A percentile compares a stretch with the other conserved stretches of the same genome.
Conservation (phyloP, 2,888 invertebrate species). For the Hirtodrosophila alboralis region DNA sequence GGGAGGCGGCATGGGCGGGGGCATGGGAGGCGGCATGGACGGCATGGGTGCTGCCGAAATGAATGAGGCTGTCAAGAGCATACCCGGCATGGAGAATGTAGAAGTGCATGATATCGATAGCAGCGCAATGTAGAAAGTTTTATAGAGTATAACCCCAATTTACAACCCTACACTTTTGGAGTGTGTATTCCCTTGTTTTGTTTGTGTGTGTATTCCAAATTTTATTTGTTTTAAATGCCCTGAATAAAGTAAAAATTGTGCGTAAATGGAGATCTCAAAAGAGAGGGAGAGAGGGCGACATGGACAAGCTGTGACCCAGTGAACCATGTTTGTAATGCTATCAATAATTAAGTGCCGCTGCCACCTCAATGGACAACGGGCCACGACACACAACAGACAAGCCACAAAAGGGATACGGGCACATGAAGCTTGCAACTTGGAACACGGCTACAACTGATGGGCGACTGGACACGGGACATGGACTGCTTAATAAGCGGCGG, state of each 20-base stretch:
- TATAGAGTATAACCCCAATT: background rate
- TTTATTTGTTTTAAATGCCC: constrained; percentile 24
- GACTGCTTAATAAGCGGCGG: constrained; percentile 75
- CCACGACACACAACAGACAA: constrained; percentile 17
- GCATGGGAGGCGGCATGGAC: constrained; percentile 29
- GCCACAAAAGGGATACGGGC: background rate
- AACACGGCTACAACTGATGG: constrained; percentile 5
- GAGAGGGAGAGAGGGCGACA: constrained; percentile 23
- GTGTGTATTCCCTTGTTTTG: background rate
- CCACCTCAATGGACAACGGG: constrained; percentile 56
- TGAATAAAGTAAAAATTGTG: constrained; percentile 54
- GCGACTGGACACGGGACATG: constrained; percentile 41
- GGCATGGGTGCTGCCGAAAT: constrained; percentile 44
- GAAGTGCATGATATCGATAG: constrained; percentile 59
- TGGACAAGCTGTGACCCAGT: constrained; percentile 66
- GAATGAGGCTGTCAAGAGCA: constrained; percentile 58
- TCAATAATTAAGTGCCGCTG: constrained; percentile 78
- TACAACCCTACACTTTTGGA: background rate
- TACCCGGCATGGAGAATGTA: constrained; percentile 67
- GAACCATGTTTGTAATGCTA: constrained; percentile 75
- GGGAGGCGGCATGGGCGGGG: constrained; percentile 38
- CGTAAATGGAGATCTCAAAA: constrained; percentile 49
- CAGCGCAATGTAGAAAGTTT: constrained; percentile 9
- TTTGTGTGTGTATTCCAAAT: constrained; percentile 35
- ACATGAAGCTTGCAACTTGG: background rate